Conservation (phyloP, 2,113 vertebrate species). For the Elgaria multicarinata region DNA sequence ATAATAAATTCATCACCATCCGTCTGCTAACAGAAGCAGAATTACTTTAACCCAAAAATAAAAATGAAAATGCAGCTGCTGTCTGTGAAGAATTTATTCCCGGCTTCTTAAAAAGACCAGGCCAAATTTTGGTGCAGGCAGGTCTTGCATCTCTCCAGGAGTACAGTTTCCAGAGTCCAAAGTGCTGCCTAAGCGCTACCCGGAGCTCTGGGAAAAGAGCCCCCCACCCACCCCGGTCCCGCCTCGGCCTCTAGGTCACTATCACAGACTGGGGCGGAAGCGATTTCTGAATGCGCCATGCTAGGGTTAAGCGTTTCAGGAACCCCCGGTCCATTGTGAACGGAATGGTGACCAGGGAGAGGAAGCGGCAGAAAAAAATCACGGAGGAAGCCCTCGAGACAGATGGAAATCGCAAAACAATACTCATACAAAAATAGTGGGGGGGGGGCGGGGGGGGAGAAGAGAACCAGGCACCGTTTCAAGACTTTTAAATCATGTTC, state of each 20-base stretch:
- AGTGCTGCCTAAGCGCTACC: neutral
- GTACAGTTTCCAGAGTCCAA: too few relatives aligned
- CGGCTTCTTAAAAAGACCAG: neutral
- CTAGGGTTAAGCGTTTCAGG: slow-evolving; percentile 52
- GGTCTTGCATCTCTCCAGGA: neutral
- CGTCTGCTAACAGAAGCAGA: too few relatives aligned
- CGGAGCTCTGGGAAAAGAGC: neutral
- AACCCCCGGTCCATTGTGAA: slow-evolving; percentile 50
- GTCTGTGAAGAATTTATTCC: neutral
- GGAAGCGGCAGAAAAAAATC: slow-evolving; percentile 61
- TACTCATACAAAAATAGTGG: neutral
- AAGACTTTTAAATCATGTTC: slow-evolving; percentile 19
- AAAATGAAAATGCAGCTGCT: neutral
- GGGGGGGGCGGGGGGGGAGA: accelerated
- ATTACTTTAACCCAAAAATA: neutral
- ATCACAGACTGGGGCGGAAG: slow-evolving; percentile 8
- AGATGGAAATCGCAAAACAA: slow-evolving; percentile 40
- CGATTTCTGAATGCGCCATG: neutral
- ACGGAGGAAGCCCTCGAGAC: slow-evolving; percentile 57
- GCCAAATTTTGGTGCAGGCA: neutral
- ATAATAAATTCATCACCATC: too few relatives aligned
- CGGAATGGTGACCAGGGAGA: slow-evolving; percentile 53
- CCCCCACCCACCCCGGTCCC: neutral
- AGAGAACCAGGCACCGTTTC: neutral
- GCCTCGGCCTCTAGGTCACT: neutral